Conservation (phyloP, 2,113 vertebrate genomes). For the Cnemophilus loriae region DNA sequence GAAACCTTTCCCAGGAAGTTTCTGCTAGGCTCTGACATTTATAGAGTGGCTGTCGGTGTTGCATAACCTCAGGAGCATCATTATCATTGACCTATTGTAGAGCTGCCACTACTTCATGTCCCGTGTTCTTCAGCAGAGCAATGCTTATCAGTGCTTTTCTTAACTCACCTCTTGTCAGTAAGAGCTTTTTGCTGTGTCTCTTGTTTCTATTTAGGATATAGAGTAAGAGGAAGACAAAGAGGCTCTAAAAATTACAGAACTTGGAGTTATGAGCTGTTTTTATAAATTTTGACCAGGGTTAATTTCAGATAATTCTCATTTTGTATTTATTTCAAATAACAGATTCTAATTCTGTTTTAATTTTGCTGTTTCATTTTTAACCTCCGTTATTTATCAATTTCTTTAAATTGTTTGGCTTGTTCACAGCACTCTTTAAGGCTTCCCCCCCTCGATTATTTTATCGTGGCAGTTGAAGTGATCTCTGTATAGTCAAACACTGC, state of each 20-base stretch:
- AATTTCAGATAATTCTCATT: background rate
- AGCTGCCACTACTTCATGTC: background rate
- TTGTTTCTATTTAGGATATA: background rate
- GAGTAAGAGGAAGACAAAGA: background rate
- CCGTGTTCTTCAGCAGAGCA: background rate
- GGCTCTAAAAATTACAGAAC: background rate
- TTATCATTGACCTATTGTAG: constrained; percentile 2
- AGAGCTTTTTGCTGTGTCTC: background rate
- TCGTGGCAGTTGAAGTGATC: background rate
- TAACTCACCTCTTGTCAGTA: background rate
- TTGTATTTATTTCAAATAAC: background rate
- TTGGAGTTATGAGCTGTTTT: background rate
- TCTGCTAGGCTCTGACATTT: constrained; percentile 6
- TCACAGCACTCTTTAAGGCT: background rate
- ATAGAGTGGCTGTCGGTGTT: background rate
- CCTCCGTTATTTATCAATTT: background rate
- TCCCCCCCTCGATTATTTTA: background rate
- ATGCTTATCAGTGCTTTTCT: background rate
- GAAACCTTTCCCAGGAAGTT: background rate
- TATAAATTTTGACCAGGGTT: background rate
- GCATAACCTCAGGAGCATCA: constrained; percentile 18
- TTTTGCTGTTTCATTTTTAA: background rate
- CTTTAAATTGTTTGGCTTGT: background rate
- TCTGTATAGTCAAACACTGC: background rate
- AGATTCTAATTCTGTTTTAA: background rate